These are phyloP conservation scores for Chymomyza procnemis DNA, from an alignment of 2,888 invertebrate genomes.

Conservation along the genomic window DNA sequence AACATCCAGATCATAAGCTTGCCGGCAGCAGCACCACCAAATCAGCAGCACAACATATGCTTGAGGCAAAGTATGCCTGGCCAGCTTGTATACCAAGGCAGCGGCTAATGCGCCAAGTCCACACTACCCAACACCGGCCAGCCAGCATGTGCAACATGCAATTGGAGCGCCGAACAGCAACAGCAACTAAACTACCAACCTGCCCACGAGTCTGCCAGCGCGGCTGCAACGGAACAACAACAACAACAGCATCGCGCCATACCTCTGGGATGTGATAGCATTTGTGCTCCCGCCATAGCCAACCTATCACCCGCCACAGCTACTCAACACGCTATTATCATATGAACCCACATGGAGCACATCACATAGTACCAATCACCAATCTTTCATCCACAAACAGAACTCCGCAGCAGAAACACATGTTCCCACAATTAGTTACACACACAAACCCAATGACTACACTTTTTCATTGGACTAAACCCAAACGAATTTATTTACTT, in stretches of 20 bases:
- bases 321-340: conserved; percentile 65
- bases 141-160: conserved; percentile 56
- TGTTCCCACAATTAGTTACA: too few species aligned
- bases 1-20: conserved; percentile 9
- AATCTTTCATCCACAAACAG: conserved; percentile 79
- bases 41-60: conserved; percentile 68
- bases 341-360: conserved; percentile 40
- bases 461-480: too few species aligned
- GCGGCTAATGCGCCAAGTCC: conserved; percentile 76
- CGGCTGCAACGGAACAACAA: conserved; percentile 32
- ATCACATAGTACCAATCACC: conserved; percentile 73
- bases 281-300: conserved; percentile 53
- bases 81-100: conserved; percentile 69
- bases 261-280: conserved; percentile 49
- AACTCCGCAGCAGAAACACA: too few species aligned
- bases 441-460: too few species aligned
- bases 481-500: too few species aligned
- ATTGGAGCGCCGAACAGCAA: conserved; percentile 23
- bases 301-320: conserved; percentile 50
- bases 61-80: conserved; percentile 74
- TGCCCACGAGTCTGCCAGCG: neutral
- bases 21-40: conserved; percentile 18
- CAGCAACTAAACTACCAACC: conserved; percentile 7
- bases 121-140: neutral
- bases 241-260: conserved; percentile 36